phyloP scores from a whole-genome alignment of 2,888 invertebrate species.

The Drosophila paracracens region DNA sequence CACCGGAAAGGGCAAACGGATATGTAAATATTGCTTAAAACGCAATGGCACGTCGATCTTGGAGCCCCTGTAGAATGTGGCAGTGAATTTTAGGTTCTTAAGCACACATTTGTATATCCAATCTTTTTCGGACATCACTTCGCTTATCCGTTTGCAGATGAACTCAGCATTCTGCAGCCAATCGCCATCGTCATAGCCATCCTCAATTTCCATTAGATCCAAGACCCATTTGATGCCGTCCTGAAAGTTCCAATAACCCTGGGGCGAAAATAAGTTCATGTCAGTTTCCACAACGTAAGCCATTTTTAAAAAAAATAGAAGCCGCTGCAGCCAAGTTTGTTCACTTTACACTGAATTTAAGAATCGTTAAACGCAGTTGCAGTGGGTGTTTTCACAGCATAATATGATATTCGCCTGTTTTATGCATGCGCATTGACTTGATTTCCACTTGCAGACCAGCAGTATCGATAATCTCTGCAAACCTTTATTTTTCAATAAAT shows the following conservation, averaged over 20 bases:
- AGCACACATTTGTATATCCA: conserved; percentile 50
- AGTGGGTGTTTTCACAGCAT: background rate
- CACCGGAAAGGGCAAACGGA: conserved; percentile 54
- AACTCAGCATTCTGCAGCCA: conserved; percentile 55
- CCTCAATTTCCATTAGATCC: conserved; percentile 55
- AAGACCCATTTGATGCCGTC: conserved; percentile 63
- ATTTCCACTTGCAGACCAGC: background rate
- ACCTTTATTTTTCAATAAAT: background rate
- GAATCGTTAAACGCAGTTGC: conserved; percentile 3
- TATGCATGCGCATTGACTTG: conserved; percentile 6
- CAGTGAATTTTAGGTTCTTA: conserved; percentile 47
- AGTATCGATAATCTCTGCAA: conserved; percentile 12
- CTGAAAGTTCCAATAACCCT: conserved; percentile 44
- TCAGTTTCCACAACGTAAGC: conserved; percentile 26
- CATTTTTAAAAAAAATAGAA: conserved; percentile 13
- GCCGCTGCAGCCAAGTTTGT: conserved; percentile 3
- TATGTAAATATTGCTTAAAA: conserved; percentile 62
- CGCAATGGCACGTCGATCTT: conserved; percentile 59
- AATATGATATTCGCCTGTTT: conserved; percentile 21
- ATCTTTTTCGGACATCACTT: conserved; percentile 59
- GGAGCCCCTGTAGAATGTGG: conserved; percentile 62
- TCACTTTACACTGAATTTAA: conserved; percentile 32
- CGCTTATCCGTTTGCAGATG: conserved; percentile 45
- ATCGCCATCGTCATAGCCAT: conserved; percentile 41
- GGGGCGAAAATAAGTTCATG: conserved; percentile 25